A percentile compares a stretch with the other conserved stretches of the same genome.
These are phyloP conservation scores for Tipula helvola DNA, from an alignment of 2,888 invertebrate species.

Conservation along the genomic window DNA sequence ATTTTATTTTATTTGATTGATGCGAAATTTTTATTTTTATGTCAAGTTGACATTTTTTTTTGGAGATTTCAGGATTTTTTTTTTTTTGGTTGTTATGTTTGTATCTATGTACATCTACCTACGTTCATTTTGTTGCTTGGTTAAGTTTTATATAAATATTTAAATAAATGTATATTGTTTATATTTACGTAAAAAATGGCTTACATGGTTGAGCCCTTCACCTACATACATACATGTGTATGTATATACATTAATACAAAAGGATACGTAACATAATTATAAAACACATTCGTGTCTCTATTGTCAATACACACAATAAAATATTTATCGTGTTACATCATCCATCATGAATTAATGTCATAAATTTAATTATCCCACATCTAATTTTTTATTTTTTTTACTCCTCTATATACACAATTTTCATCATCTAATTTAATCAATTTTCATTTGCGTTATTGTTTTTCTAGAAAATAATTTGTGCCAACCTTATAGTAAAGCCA, in stretches of 20 bases:
- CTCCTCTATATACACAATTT: neutral
- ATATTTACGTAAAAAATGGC: too few relatives aligned
- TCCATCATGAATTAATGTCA: neutral
- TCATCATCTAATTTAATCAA: neutral
- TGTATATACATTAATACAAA: neutral
- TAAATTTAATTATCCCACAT: neutral
- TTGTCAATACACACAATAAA: neutral
- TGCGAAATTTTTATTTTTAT: neutral
- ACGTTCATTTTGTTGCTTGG: neutral
- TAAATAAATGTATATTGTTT: neutral
- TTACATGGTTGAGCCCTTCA: too few relatives aligned
- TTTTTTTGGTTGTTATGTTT: neutral
- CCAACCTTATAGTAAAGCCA: neutral
- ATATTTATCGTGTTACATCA: neutral
- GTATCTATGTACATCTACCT: neutral
- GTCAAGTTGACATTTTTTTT: neutral
- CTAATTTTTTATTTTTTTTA: neutral
- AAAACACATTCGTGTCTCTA: neutral
- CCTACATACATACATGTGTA: neutral
- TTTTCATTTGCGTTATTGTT: conserved; percentile 4
- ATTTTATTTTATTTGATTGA: neutral
- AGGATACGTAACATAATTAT: neutral
- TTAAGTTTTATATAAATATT: neutral
- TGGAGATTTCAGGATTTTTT: neutral
- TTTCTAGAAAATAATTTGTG: neutral